Conservation (phyloP, 2,888 invertebrate genomes). For the Pteria penguin region DNA sequence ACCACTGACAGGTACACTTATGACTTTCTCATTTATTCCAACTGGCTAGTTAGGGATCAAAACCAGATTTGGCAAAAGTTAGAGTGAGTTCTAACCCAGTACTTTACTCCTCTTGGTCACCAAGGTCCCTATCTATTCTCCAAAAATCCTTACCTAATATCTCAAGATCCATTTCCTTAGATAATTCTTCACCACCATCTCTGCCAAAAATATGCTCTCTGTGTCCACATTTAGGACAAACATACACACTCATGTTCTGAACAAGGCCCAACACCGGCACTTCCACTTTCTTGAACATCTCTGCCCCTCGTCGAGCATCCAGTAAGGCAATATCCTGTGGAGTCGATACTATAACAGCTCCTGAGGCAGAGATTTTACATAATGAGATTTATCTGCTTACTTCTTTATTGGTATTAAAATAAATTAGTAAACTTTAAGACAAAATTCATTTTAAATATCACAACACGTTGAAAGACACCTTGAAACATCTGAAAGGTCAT, state of each 20-base stretch:
- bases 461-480: no score
- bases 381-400: no score
- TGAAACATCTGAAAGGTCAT: no score
- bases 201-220: constrained; percentile 88
- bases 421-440: no score
- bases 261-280: constrained; percentile 88
- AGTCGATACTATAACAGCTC: constrained; percentile 94
- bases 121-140: not conserved
- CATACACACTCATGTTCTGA: constrained; percentile 92
- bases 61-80: no score
- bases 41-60: not conserved
- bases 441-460: no score
- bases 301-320: constrained; percentile 91
- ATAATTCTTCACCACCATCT: constrained; percentile 82
- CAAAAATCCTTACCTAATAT: constrained; percentile 84
- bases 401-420: no score
- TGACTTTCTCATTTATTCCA: not conserved
- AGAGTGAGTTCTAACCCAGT: no score
- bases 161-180: constrained; percentile 81
- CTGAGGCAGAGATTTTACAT: constrained; percentile 80
- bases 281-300: constrained; percentile 91
- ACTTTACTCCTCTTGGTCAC: not conserved
- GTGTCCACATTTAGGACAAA: constrained; percentile 89
- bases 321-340: constrained; percentile 93
- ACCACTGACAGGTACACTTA: no score